Base-by-base conservation (phyloP, 2,113 vertebrate genomes). In the Triplophysa rosa region DNA sequence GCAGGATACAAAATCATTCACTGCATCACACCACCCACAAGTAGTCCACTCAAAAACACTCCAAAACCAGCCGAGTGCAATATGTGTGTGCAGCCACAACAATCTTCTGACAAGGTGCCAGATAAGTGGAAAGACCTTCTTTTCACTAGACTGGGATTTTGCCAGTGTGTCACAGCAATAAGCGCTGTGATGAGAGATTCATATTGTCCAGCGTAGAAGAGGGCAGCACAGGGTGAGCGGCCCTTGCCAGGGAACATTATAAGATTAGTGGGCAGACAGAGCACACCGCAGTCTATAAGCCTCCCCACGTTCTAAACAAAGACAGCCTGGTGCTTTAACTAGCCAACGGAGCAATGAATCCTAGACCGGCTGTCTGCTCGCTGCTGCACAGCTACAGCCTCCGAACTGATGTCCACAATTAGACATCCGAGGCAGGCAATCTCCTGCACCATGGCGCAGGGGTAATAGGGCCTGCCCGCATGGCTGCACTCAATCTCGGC, bases 401-500 rank as follows among this genome's bases (percentile, higher is more conserved):
- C 90, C 92, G 89, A 91, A 90, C 90, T 91, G 90, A 76, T 85
- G 75, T 80, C 79, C 71, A 40, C 81, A 85, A 85, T 83, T 83
- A 85, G 78, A 82, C 78, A 70, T 52, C 70, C 66, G 79, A 85
- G 84, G 93, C 91, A 92, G 90, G 92, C 92, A 92, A 94, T 92
- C 91, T 93, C 90, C 88, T 88, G 91, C 86, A 88, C 88, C 83
- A 90, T 88, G 84, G 89, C 87, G 84, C 89, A 87, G 89, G 86
- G 80, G 83, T 83, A 85, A 86, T 75, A 78, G 83, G 82, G 69
- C 76, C 84, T 87, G 89, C 86, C 89, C 89, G 92, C 92, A 92
- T 92, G 90, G 91, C 92, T 93, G 92, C 92, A 92, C 92, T 92
- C 92, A 92, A 93, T 93, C 91, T 91, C 87, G 86, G 90, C 89